Evolutionary conservation across 2,797 vertebrate species (phyloP).

Genomic region (Sardinella longiceps): DNA sequence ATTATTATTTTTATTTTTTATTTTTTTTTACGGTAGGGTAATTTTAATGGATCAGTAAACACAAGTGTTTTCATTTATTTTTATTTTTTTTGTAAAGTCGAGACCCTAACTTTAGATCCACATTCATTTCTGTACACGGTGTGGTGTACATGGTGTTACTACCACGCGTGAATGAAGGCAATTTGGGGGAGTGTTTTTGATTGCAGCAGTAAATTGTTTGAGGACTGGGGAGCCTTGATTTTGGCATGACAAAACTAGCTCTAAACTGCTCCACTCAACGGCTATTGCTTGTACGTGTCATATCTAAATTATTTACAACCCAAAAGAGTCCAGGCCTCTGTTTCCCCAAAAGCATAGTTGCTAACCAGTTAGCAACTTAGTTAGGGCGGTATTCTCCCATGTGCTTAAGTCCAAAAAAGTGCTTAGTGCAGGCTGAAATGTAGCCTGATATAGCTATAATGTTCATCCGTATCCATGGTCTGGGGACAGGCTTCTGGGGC

Average conservation of each 20-base stretch:
- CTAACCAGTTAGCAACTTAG: no score
- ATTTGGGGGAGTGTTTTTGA: neutral
- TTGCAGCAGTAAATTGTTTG: neutral
- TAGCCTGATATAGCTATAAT: no score
- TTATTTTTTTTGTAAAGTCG: neutral
- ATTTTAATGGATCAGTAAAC: constrained; percentile 60
- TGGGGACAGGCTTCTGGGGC: no score
- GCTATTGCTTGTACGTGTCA: neutral
- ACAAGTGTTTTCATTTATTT: constrained; percentile 29
- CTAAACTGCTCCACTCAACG: neutral
- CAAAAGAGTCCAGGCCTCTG: neutral
- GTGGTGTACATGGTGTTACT: no score
- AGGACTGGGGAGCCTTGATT: neutral
- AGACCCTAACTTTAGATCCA: neutral
- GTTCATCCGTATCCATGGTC: no score
- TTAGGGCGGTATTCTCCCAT: no score
- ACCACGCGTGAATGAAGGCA: no score
- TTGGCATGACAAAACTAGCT: neutral
- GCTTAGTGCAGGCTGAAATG: no score
- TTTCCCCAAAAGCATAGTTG: no score
- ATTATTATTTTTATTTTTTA: no score
- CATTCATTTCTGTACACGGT: neutral
- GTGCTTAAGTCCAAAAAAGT: no score
- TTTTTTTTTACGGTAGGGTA: constrained; percentile 57
- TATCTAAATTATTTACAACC: neutral